Percentiles rank a stretch among this genome's conserved stretches.
These are phyloP conservation scores for Agelastica alni DNA, from an alignment of 2,888 invertebrate genomes.

Conservation along the genomic window DNA sequence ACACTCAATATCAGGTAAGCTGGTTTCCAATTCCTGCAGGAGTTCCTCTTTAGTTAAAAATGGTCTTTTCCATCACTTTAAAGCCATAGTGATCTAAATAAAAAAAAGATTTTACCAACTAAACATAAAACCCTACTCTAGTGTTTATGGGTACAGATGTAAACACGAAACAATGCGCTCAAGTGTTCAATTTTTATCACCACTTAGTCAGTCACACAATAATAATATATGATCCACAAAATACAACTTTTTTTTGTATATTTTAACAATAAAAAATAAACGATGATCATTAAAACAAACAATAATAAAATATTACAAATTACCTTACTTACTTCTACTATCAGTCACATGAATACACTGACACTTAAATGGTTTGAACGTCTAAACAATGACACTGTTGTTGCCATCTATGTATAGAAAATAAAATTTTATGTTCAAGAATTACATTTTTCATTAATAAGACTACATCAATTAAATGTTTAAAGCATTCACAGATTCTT, in stretches of 20 bases:
- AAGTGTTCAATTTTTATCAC: conserved; percentile 4
- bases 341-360: not conserved
- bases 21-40: conserved; percentile 5
- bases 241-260: not conserved
- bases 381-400: not conserved
- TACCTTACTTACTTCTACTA: not conserved
- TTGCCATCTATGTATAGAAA: too few species aligned
- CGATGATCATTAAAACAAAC: not conserved
- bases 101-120: too few species aligned
- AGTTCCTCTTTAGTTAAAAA: conserved; percentile 6
- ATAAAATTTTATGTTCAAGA: not conserved
- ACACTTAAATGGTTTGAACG: not conserved
- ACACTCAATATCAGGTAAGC: conserved; percentile 2
- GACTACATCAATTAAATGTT: not conserved
- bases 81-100: conserved; percentile 7
- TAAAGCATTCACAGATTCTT: not conserved
- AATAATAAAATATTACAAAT: not conserved
- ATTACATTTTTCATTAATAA: not conserved
- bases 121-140: not conserved
- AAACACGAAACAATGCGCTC: too few species aligned
- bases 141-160: conserved; percentile 6
- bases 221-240: not conserved
- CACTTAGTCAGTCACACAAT: conserved; percentile 6
- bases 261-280: too few species aligned
- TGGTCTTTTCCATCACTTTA: conserved; percentile 1